phyloP scores from a whole-genome alignment of 2,113 vertebrate species.

The Rana temporaria region DNA sequence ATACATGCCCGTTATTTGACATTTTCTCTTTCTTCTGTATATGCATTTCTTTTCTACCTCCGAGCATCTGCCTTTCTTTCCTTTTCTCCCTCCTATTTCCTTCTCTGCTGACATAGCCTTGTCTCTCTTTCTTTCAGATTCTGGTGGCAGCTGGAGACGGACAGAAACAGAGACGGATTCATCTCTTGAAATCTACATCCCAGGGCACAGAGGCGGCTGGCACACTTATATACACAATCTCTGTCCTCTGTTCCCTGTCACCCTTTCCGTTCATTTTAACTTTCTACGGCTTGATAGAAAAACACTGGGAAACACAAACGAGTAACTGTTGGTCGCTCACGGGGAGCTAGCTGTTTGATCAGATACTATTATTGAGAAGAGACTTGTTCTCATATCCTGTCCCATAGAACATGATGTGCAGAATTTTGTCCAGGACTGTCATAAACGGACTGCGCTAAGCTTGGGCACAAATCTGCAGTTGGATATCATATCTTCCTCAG shows the following conservation, averaged over 20 bases:
- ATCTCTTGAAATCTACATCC: slow-evolving; percentile 43
- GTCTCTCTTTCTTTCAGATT: slow-evolving; percentile 72
- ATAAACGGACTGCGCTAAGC: slow-evolving; percentile 54
- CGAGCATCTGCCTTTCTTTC: slow-evolving; percentile 12
- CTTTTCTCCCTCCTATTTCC: slow-evolving; percentile 12
- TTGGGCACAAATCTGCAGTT: slow-evolving; percentile 14
- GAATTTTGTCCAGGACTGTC: slow-evolving; percentile 65
- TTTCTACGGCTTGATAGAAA: slow-evolving; percentile 22
- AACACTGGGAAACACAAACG: slow-evolving; percentile 33
- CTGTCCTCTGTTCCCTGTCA: slow-evolving; percentile 22
- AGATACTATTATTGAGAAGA: slow-evolving; percentile 9
- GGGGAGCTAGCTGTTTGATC: slow-evolving; percentile 5
- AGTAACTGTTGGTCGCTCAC: slow-evolving; percentile 31
- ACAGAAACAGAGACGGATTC: slow-evolving; percentile 56
- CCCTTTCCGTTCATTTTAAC: not conserved
- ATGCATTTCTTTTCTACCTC: slow-evolving; percentile 9
- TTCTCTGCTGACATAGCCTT: slow-evolving; percentile 55
- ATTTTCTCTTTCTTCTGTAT: slow-evolving; percentile 4
- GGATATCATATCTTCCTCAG: slow-evolving; percentile 29
- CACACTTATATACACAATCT: slow-evolving; percentile 38
- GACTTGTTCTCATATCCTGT: slow-evolving; percentile 17
- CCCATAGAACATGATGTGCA: slow-evolving; percentile 63
- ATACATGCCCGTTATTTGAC: not conserved
- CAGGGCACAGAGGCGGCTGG: slow-evolving; percentile 30
- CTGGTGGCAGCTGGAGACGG: slow-evolving; percentile 73